Base-by-base conservation (phyloP, 2,888 invertebrate species). In the Ophioninae sp. region DNA sequence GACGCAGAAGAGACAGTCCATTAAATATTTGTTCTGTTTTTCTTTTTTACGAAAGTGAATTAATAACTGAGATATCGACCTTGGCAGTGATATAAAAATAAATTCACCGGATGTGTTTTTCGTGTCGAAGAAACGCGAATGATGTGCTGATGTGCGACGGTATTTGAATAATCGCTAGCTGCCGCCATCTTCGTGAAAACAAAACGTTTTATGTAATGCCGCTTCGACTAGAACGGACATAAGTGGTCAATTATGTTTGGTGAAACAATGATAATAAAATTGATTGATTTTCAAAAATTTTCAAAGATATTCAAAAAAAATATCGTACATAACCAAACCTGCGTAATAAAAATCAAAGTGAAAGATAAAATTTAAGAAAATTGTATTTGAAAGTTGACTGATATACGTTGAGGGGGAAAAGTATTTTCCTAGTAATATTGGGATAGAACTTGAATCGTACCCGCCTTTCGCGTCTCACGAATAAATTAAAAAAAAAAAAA, bases 1-100 rank as follows among this genome's bases (percentile, higher is more conserved):
- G 37, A 56, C 61, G 20, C 69, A 69, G 69, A 44, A 76, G 61
- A 30, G 59, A 20, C 65, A 17, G 20, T 8, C n/a, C 7, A 41
- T 30, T 30, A 50, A 13, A 7, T 50, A n/a, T 56, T 64, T 62
- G 1, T 30, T 30, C 30, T 3, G 30, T 30, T 30, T 30, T 30
- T 1, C 30, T 30, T 30, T 30, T 30, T 30, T 30, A 30, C 30
- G 30, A 30, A 30, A 30, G 30, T 30, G 30, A 30, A 30, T 30
- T 30, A 30, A 30, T 30, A 30, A 30, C 30, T 30, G 30, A 3
- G 30, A 30, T 30, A 30, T 30, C 30, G 30, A 30, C 3, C 30
- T 30, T 30, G 30, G 30, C 30, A 30, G 30, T 30, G 30, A 30
- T 2, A 30, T 30, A 30, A 30, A 30, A 30, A 30, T 30, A 2